Evolutionary conservation across 2,113 vertebrate species (phyloP), one percentile per base, ranked within the genome.

Genomic region (Chascanopsetta lugubris): DNA sequence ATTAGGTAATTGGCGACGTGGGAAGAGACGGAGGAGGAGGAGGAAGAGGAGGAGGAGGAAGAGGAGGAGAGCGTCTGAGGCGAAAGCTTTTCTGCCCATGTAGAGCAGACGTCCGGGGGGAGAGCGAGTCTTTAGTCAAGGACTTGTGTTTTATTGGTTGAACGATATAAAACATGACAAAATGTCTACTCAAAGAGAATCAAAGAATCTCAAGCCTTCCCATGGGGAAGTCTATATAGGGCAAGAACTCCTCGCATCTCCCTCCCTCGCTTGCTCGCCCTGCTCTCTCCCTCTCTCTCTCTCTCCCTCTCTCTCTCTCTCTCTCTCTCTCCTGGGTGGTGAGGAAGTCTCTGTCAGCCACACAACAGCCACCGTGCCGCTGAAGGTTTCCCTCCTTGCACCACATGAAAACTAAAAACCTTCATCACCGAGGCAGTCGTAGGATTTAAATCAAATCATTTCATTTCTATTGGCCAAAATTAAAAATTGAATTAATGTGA

Each of bases 131-230:
- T 88, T 88, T 89, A 89, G 85, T 87, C 77, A 77, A 85, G 74
- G 77, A 86, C 87, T 86, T 82, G 72, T 75, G 83, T 92, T 89
- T 90, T 90, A 90, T 89, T 90, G 89, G 85, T 84, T 86, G 87
- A 89, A 90, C 54, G 79, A 87, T 90, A 91, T 90, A 88, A 91
- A 93, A 91, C 88, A 91, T 88, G 88, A 91, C 88, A 91, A 91
- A 93, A 91, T 79, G 89, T 78, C 86, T 75, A 87, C 84, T 90
- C 84, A 77, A 77, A 91, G 82, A 91, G 75, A 86, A 88, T 90
- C 87, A 87, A 85, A 85, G 78, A 89, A 82, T 85, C 83, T 75
- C 72, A 76, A 70, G 59, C 73, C 59, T 68, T 89, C 89, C 90
- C 88, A 74, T 61, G 50, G 87, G 90, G 81, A 83, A 66, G 59